phyloP scores from a whole-genome alignment of 2,113 vertebrate species.

The Salvelinus alpinus region DNA sequence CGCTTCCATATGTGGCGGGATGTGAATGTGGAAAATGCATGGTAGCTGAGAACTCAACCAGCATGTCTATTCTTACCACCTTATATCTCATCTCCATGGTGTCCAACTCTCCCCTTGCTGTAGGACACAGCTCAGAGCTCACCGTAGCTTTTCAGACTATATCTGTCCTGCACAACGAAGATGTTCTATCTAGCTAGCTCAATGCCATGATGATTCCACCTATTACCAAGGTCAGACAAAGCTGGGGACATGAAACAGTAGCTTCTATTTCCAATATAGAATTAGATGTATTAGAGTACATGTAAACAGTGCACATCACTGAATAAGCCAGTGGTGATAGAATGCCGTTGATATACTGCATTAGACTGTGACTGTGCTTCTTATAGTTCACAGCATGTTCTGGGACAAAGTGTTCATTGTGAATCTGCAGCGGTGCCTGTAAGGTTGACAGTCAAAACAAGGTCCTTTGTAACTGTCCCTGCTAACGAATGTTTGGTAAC shows the following conservation, averaged over 20 bases:
- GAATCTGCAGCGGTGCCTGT: no score
- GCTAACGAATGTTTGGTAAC: no score
- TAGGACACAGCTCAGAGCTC: neutral
- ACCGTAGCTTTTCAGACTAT: neutral
- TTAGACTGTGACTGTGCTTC: no score
- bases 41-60: constrained; percentile 43
- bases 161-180: neutral
- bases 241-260: neutral
- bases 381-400: no score
- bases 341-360: no score
- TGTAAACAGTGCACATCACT: no score
- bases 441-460: no score
- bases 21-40: constrained; percentile 54
- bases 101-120: neutral
- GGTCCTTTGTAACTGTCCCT: no score
- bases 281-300: no score
- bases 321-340: no score
- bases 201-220: neutral
- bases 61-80: constrained; percentile 59
- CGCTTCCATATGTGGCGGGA: constrained; percentile 17
- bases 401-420: no score
- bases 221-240: neutral
- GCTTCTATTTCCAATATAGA: neutral
- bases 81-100: constrained; percentile 26
- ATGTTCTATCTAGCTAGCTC: neutral